phyloP scores from a whole-genome alignment of 53 echinoderm and acorn worm genomes.

The Pentamera pediparva region DNA sequence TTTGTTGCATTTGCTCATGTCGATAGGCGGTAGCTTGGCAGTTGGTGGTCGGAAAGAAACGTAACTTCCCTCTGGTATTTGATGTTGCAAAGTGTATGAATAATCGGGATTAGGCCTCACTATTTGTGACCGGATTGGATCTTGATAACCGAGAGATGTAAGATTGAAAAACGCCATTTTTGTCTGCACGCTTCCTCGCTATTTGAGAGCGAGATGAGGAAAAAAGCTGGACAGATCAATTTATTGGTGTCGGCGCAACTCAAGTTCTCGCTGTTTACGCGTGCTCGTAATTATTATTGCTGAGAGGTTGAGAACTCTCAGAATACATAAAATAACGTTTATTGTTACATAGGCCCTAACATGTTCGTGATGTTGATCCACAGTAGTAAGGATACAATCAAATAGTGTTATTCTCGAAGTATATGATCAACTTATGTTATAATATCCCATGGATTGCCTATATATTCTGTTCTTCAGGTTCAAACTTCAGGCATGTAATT shows the following conservation, averaged over 20 bases:
- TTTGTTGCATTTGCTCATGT: constrained; percentile 89
- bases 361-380: too few relatives aligned
- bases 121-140: constrained; percentile 79
- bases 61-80: constrained; percentile 81
- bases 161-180: constrained; percentile 91
- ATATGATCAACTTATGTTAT: too few relatives aligned
- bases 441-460: too few relatives aligned
- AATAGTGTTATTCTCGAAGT: too few relatives aligned
- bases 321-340: too few relatives aligned
- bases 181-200: background rate
- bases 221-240: background rate
- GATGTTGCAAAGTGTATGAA: constrained; percentile 64
- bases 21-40: constrained; percentile 78
- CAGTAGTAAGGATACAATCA: too few relatives aligned
- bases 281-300: too few relatives aligned
- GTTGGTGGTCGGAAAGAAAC: constrained; percentile 80
- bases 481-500: too few relatives aligned
- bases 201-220: background rate
- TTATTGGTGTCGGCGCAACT: background rate
- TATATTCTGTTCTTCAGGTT: too few relatives aligned
- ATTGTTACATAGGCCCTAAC: too few relatives aligned
- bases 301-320: background rate
- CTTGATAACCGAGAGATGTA: constrained; percentile 83
- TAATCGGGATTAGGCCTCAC: constrained; percentile 68
- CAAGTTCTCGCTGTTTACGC: background rate